Evolutionary conservation across 2,888 invertebrate species (phyloP), one percentile per base, ranked within the genome.

Genomic region (Chaetogeoica ovagalla): DNA sequence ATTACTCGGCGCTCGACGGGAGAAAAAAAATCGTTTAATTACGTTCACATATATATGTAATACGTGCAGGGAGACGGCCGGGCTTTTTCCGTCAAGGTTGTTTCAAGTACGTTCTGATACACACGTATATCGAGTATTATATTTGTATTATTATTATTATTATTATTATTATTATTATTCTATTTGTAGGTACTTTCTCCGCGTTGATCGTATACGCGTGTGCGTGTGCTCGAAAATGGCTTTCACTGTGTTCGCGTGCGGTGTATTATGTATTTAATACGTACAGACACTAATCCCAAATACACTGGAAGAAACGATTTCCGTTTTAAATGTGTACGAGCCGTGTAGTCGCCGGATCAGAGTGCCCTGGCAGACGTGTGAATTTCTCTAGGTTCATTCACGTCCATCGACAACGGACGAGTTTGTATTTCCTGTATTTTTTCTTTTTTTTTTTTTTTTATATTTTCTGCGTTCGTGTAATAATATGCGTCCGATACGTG

Each of bases 101-200:
- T 70, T 70, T 70, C 70, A 55, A 21, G n/a, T 70, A 52, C 39
- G 39, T 39, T 8, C 6, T 8, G 39, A n/a, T n/a, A n/a, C n/a
- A n/a, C n/a, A n/a, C n/a, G n/a, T n/a, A n/a, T n/a, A n/a, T n/a
- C 39, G 39, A 8, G 39, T 39, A n/a, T 39, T 52, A 52, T 52
- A 52, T 52, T 9, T 70, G 6, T 69, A 55, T 55, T 70, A n/a
- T n/a, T n/a, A 70, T 57, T 39, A 55, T 70, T n/a, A n/a, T n/a
- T n/a, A n/a, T n/a, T n/a, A n/a, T n/a, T n/a, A n/a, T n/a, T n/a
- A n/a, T n/a, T n/a, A n/a, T n/a, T n/a, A n/a, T n/a, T n/a, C n/a
- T n/a, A n/a, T n/a, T n/a, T n/a, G n/a, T n/a, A n/a, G n/a, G 55
- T 57, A 70, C 70, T 70, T 70, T 70, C 70, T 70, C 70, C 70